Evolutionary conservation across 2,888 invertebrate species (phyloP).

Genomic region (Tetragnatha montana): DNA sequence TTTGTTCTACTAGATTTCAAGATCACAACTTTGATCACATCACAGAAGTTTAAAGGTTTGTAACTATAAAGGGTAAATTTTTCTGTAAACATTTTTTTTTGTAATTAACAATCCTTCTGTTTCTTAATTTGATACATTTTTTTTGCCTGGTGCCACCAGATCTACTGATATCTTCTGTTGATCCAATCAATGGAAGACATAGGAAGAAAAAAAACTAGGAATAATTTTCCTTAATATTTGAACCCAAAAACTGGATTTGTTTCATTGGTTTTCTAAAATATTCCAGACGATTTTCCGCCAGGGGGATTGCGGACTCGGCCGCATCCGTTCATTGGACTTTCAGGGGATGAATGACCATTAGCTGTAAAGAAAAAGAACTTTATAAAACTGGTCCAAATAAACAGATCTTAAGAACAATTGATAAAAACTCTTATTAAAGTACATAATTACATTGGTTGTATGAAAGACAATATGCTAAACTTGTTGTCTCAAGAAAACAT

Average conservation of each 20-base stretch:
- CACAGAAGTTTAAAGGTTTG: too few species aligned
- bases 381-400: not conserved
- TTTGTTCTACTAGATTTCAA: too few species aligned
- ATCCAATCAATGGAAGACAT: conserved; percentile 69
- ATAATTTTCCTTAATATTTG: conserved; percentile 4
- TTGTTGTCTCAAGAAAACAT: too few species aligned
- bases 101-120: too few species aligned
- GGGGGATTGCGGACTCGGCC: conserved; percentile 62
- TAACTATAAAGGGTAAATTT: too few species aligned
- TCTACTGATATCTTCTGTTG: conserved; percentile 59
- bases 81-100: too few species aligned
- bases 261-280: conserved; percentile 61
- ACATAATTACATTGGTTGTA: too few species aligned
- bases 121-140: not conserved
- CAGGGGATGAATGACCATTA: conserved; percentile 61
- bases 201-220: conserved; percentile 45
- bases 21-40: too few species aligned
- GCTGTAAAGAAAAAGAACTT: conserved; percentile 34
- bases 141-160: conserved; percentile 59
- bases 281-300: conserved; percentile 69
- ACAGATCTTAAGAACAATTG: too few species aligned
- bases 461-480: too few species aligned
- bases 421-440: too few species aligned
- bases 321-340: conserved; percentile 61
- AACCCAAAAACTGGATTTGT: conserved; percentile 19